Conservation (phyloP, 2,797 vertebrate species). For the Limosa lapponica region DNA sequence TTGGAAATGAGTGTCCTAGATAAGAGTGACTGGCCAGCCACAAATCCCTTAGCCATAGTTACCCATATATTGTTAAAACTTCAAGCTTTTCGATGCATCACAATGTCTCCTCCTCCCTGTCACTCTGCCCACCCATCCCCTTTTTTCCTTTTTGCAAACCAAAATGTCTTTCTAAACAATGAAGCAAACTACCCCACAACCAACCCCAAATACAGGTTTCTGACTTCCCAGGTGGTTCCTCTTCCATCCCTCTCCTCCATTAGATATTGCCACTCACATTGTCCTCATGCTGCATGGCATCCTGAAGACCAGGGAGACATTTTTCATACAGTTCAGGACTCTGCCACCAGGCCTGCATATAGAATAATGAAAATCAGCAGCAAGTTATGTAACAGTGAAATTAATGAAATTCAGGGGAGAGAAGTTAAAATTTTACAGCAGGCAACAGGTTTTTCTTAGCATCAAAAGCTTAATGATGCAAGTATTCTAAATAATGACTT, state of each 20-base stretch:
- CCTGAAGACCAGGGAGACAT: not conserved
- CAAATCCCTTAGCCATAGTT: not conserved
- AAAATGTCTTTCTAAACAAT: not conserved
- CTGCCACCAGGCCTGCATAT: not conserved
- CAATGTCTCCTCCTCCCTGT: not conserved
- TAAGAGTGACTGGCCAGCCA: not conserved
- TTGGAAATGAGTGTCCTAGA: not conserved
- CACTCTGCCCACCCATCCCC: fast-evolving
- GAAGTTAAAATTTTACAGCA: not conserved
- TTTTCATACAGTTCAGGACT: not conserved
- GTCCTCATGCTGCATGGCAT: not conserved
- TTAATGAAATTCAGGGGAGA: not conserved
- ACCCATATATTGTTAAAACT: not conserved
- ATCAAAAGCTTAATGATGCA: not conserved
- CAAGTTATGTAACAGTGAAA: not conserved
- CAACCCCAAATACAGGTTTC: not conserved
- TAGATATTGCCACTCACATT: not conserved
- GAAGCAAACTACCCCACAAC: not conserved
- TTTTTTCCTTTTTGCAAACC: not conserved
- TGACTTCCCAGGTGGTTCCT: not conserved
- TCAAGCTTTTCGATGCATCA: not conserved
- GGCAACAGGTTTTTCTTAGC: not conserved
- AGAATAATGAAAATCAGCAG: not conserved
- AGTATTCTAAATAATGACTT: not conserved
- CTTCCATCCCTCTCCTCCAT: not conserved